phyloP scores from a whole-genome alignment of 1,140 invertebrate species.

The Brachystomella parvula region DNA sequence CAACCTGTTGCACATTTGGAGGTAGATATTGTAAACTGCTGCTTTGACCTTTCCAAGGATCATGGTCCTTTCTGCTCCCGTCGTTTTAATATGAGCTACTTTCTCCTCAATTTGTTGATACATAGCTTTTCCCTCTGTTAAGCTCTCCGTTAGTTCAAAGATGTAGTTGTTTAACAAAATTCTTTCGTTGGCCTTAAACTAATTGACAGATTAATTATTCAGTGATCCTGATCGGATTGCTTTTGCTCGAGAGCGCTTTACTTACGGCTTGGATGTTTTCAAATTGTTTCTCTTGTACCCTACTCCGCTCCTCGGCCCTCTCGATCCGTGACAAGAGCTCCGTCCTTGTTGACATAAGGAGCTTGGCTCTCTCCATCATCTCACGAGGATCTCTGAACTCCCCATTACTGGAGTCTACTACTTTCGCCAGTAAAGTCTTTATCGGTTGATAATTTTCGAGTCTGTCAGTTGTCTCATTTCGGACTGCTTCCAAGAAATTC shows the following conservation, averaged over 20 bases:
- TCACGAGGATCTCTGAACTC: neutral
- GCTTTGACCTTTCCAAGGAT: too few species aligned
- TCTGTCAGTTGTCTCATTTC: neutral
- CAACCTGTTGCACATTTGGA: too few species aligned
- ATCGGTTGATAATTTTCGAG: neutral
- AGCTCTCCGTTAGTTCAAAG: neutral
- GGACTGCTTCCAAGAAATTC: neutral
- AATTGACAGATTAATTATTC: neutral
- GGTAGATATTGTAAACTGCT: too few species aligned
- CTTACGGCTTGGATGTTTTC: neutral
- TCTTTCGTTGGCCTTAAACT: neutral
- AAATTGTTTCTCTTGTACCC: neutral
- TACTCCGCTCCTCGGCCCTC: neutral
- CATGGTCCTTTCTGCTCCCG: too few species aligned
- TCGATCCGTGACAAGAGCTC: neutral
- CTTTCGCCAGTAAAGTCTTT: neutral
- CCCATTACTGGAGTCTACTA: neutral
- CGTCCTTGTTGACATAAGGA: neutral
- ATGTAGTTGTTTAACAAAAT: neutral
- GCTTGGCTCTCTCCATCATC: neutral
- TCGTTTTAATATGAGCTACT: too few species aligned
- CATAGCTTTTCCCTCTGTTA: neutral
- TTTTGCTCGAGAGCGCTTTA: too few species aligned
- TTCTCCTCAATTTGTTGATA: neutral
- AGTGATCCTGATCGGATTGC: neutral